Percentiles rank a stretch among this genome's conserved stretches.
phyloP scores from a whole-genome alignment of 2,113 vertebrate species.

The Melanotaenia duboulayi region DNA sequence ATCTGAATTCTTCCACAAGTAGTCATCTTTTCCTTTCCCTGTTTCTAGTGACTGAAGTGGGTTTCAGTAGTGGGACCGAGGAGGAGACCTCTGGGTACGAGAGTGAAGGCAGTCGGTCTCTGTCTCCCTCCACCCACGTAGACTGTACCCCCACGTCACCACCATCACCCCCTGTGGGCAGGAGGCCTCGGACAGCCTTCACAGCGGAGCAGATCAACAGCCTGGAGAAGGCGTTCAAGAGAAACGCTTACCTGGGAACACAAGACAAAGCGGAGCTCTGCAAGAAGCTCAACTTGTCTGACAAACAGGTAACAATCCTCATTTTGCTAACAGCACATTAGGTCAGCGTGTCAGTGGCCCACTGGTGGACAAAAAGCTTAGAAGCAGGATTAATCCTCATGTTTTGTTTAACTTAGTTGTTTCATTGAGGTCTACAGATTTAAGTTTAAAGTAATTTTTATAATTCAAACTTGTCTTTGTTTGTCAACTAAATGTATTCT shows the following conservation, averaged over 20 bases:
- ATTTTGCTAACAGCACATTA: too few relatives aligned
- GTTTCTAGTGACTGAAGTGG: conserved; percentile 56
- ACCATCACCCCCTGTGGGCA: conserved; percentile 56
- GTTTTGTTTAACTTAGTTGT: too few relatives aligned
- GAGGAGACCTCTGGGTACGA: conserved; percentile 85
- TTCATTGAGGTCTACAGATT: too few relatives aligned
- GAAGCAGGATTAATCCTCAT: too few relatives aligned
- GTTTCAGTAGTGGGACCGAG: conserved; percentile 76
- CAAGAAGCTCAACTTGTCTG: conserved; percentile 79
- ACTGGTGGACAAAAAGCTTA: too few relatives aligned
- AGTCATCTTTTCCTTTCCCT: background rate
- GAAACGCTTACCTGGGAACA: conserved; percentile 82
- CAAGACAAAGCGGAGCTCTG: conserved; percentile 84
- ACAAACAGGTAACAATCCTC: conserved; percentile 80
- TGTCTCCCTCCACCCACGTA: conserved; percentile 53
- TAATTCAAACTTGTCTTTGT: background rate
- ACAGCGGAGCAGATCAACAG: conserved; percentile 82
- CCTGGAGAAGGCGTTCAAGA: conserved; percentile 82
- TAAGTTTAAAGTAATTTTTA: too few relatives aligned
- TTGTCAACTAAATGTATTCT: too few relatives aligned
- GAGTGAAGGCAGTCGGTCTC: conserved; percentile 76
- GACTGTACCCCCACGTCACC: conserved; percentile 14
- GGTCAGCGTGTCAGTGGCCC: too few relatives aligned
- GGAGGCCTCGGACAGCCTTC: conserved; percentile 83
- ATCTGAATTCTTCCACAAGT: background rate